These are phyloP conservation scores for Chaenocephalus aceratus DNA, from an alignment of 2,113 vertebrate species.

Conservation along the genomic window DNA sequence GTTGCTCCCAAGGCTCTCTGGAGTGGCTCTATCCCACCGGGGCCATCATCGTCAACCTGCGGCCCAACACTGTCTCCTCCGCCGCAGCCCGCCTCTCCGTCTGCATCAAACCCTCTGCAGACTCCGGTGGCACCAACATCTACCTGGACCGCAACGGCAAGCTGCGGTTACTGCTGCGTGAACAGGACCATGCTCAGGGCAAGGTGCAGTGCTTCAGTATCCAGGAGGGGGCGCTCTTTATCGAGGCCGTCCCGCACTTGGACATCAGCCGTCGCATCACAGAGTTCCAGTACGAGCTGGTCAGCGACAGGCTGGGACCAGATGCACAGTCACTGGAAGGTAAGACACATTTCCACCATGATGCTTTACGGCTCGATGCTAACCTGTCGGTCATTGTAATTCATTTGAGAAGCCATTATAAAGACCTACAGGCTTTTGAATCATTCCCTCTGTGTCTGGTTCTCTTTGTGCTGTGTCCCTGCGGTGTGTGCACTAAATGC, in stretches of 20 bases:
- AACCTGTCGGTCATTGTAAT: not conserved
- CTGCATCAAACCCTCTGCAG: conserved; percentile 92
- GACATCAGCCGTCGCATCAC: conserved; percentile 96
- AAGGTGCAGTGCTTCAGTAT: conserved; percentile 92
- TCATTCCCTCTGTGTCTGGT: conserved; percentile 13
- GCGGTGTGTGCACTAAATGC: conserved; percentile 42
- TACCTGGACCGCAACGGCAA: conserved; percentile 96
- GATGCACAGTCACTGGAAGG: conserved; percentile 85
- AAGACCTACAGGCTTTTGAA: conserved; percentile 7
- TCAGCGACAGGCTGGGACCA: conserved; percentile 81
- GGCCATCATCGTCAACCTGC: conserved; percentile 95
- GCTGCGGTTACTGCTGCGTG: conserved; percentile 90
- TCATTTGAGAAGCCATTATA: not conserved
- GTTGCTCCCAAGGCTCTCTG: conserved; percentile 92
- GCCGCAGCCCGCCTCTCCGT: conserved; percentile 88
- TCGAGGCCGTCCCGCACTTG: conserved; percentile 92
- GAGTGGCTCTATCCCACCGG: conserved; percentile 98
- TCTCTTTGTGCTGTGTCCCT: conserved; percentile 56
- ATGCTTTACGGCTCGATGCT: not conserved
- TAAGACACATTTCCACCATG: conserved; percentile 72
- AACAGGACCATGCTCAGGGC: conserved; percentile 83
- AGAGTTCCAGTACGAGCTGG: conserved; percentile 95
- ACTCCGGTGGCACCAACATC: conserved; percentile 94
- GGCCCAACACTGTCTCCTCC: conserved; percentile 89
- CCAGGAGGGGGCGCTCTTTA: conserved; percentile 91